Percentiles rank a stretch among this genome's conserved stretches.
These are phyloP conservation scores for Metalampra italica DNA, from an alignment of 2,888 invertebrate genomes.

Conservation along the genomic window DNA sequence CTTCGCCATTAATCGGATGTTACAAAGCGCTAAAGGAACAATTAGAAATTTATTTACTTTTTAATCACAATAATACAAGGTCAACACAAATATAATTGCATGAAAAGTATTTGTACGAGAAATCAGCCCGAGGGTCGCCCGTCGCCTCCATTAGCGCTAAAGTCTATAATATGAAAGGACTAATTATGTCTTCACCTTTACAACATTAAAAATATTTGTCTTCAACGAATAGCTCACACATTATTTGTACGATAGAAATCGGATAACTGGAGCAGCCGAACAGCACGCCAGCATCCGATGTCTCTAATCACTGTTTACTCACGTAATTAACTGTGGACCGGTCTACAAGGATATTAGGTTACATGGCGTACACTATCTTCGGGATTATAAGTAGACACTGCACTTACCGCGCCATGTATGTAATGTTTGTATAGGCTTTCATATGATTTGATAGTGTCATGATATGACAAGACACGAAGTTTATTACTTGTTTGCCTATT, in stretches of 20 bases:
- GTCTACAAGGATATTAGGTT: constrained; percentile 58
- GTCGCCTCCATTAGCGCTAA: too few species aligned
- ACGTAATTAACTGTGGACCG: constrained; percentile 50
- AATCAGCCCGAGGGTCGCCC: too few species aligned
- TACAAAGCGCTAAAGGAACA: too few species aligned
- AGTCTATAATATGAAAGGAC: too few species aligned
- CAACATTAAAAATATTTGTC: too few species aligned
- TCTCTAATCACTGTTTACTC: constrained; percentile 51
- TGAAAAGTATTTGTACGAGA: too few species aligned
- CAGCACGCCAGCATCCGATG: constrained; percentile 48
- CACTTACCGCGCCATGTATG: constrained; percentile 28
- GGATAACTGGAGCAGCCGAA: constrained; percentile 39
- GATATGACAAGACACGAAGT: constrained; percentile 12
- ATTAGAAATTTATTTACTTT: too few species aligned
- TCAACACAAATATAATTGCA: too few species aligned
- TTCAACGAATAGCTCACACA: too few species aligned
- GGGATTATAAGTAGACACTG: constrained; percentile 31
- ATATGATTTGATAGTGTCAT: constrained; percentile 44
- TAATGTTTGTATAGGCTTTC: constrained; percentile 37
- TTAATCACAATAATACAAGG: too few species aligned
- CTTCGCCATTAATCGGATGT: too few species aligned
- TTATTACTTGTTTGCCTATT: background rate
- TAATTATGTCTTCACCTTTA: too few species aligned
- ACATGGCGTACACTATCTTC: constrained; percentile 46
- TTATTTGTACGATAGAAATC: constrained; percentile 34